Evolutionary conservation across 2,888 invertebrate species (phyloP).

Genomic region (Agonopterix subpropinquella): DNA sequence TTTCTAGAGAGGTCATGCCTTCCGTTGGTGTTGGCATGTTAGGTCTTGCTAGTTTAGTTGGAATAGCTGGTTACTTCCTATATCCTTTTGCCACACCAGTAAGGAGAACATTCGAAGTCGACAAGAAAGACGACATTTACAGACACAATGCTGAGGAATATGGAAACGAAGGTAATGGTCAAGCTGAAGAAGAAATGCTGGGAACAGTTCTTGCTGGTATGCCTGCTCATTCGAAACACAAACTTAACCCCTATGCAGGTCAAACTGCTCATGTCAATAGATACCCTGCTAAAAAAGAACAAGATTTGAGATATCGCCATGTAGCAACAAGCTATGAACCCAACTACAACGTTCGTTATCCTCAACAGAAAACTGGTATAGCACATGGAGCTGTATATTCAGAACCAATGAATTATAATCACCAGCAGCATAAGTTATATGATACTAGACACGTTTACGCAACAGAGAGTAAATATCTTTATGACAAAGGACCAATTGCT

Average conservation of each 20-base stretch:
- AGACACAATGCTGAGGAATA: slow-evolving; percentile 82
- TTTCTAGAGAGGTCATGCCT: slow-evolving; percentile 88
- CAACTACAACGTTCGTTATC: slow-evolving; percentile 56
- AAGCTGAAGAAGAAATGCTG: slow-evolving; percentile 85
- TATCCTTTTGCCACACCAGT: slow-evolving; percentile 83
- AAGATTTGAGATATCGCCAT: slow-evolving; percentile 64
- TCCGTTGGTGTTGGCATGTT: slow-evolving; percentile 86
- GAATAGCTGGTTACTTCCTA: slow-evolving; percentile 84
- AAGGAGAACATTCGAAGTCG: slow-evolving; percentile 79
- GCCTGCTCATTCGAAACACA: slow-evolving; percentile 68
- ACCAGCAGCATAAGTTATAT: slow-evolving; percentile 23
- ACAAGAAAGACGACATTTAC: slow-evolving; percentile 78
- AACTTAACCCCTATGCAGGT: slow-evolving; percentile 62
- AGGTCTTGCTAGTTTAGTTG: slow-evolving; percentile 83
- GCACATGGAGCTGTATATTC: slow-evolving; percentile 66
- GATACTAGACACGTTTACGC: slow-evolving; percentile 62
- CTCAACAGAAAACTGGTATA: slow-evolving; percentile 67
- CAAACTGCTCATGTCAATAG: slow-evolving; percentile 57
- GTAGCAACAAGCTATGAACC: slow-evolving; percentile 56
- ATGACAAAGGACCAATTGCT: slow-evolving; percentile 42
- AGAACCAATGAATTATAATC: slow-evolving; percentile 52
- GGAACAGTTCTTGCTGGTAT: slow-evolving; percentile 84
- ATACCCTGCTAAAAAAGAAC: slow-evolving; percentile 59
- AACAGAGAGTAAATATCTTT: slow-evolving; percentile 52
- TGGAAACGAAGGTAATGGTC: slow-evolving; percentile 78